A percentile compares a stretch with the other conserved stretches of the same genome.
phyloP scores from a whole-genome alignment of 2,797 vertebrate genomes.

The Zalophus californianus region DNA sequence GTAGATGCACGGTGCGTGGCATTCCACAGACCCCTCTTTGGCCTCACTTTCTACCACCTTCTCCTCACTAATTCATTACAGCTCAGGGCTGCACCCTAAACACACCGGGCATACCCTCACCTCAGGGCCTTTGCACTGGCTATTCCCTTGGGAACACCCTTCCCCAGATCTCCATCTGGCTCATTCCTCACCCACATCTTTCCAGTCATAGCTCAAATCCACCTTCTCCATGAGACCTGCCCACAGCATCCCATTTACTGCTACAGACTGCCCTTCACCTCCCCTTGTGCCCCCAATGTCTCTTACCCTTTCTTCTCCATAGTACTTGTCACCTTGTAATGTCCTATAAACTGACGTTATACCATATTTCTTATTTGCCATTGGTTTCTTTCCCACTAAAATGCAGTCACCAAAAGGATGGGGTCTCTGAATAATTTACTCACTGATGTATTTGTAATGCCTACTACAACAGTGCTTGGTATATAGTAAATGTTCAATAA shows the following conservation, averaged over 20 bases:
- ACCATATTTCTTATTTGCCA: background rate
- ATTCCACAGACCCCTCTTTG: background rate
- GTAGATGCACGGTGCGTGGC: background rate
- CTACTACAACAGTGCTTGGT: background rate
- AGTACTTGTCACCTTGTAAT: background rate
- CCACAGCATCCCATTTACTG: background rate
- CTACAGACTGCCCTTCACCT: background rate
- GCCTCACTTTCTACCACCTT: background rate
- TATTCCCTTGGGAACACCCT: background rate
- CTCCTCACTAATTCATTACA: background rate
- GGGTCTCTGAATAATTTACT: background rate
- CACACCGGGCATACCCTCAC: background rate
- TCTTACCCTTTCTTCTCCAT: background rate
- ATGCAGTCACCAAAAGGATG: background rate
- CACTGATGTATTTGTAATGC: background rate
- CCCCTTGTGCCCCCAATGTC: background rate
- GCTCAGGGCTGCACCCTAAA: background rate
- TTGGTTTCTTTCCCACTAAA: constrained; percentile 6
- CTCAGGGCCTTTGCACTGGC: background rate
- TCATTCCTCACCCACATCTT: background rate
- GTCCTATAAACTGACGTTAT: background rate
- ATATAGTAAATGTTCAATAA: background rate
- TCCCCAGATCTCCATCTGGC: background rate
- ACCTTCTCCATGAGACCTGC: background rate
- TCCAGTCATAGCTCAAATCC: background rate